These are phyloP conservation scores for Acipenser oxyrinchus DNA, from an alignment of 2,797 vertebrate species.

Conservation along the genomic window DNA sequence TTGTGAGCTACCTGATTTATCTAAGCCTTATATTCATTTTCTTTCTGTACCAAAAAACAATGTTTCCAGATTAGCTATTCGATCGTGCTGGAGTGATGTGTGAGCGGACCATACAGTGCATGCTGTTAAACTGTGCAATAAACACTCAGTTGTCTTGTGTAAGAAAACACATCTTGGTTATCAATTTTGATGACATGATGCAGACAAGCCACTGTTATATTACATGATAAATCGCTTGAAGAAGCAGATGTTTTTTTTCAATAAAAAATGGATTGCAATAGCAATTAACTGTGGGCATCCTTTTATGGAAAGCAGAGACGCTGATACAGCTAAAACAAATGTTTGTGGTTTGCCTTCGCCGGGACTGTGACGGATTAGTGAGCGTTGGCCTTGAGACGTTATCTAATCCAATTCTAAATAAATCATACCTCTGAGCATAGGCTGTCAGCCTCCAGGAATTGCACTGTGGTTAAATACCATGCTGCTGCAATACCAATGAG, in stretches of 20 bases:
- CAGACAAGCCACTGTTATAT: slow-evolving; percentile 30
- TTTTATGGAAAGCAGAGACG: slow-evolving; percentile 40
- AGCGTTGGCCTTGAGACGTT: slow-evolving; percentile 49
- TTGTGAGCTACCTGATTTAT: too few species aligned
- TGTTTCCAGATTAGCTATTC: not conserved
- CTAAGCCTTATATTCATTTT: too few species aligned
- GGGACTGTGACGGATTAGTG: slow-evolving; percentile 54
- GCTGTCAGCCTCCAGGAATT: slow-evolving; percentile 22
- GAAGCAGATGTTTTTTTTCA: slow-evolving; percentile 32
- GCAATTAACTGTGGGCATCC: slow-evolving; percentile 46
- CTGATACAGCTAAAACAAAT: slow-evolving; percentile 62
- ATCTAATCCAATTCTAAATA: slow-evolving; percentile 58
- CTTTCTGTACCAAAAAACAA: too few species aligned
- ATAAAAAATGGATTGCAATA: slow-evolving; percentile 42
- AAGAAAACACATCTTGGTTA: not conserved
- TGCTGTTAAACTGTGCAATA: not conserved
- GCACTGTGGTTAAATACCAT: not conserved
- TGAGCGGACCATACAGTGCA: not conserved
- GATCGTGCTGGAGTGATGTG: not conserved
- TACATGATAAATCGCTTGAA: slow-evolving; percentile 58
- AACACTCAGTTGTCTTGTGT: not conserved
- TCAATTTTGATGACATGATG: slow-evolving; percentile 3
- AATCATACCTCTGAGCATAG: slow-evolving; percentile 55
- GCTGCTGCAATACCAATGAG: not conserved
- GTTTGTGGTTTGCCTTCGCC: slow-evolving; percentile 44